Base-by-base conservation (phyloP, 2,797 vertebrate species). In the Catamblyrhynchus diadema region DNA sequence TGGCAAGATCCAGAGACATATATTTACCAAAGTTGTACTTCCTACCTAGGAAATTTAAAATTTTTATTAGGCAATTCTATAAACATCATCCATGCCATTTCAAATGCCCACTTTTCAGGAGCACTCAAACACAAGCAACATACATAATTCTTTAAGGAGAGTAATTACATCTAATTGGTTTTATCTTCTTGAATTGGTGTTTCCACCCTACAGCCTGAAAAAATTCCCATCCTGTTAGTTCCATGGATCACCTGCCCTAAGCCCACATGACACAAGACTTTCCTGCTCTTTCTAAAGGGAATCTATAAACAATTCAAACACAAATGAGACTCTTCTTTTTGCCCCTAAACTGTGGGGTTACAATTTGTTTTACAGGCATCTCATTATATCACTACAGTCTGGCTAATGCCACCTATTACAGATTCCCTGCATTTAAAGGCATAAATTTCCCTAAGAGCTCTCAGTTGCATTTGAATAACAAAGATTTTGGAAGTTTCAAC, bases 251-350 rank as follows among this genome's bases (percentile, higher is more conserved):
- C 25, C 28, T 2, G 1, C 44, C 48, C 28, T 37, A 48, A 87
- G 14, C 8, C 48, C 37, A 35, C 0, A 2, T 4, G 39, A 10
- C n/a, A 30, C 62, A 19, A 44, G 14, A 18, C 2, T 51, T 54
- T 59, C 35, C 54, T 41, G 12, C 6, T n/a, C 25, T n/a, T 64
- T 65, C 51, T 12, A 9, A 60, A 65, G 16, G 41, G n/a, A 60
- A 61, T 28, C 25, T 4, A 22, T 12, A 24, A 72, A 41, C n/a
- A 80, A 6, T 59, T 19, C 25, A 82, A 72, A 33, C 69, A 21
- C 15, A 73, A 65, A 50, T 12, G 4, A 41, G 24, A 33, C 12
- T 53, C 28, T 21, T 28, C 14, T n/a, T n/a, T 64, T 42, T 8
- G 0, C 3, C 41, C 15, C 18, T 32, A 35, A 51, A 51, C 14